Evolutionary conservation across 2,113 vertebrate species (phyloP), one percentile per base, ranked within the genome.

Genomic region (Sebastes fasciatus): DNA sequence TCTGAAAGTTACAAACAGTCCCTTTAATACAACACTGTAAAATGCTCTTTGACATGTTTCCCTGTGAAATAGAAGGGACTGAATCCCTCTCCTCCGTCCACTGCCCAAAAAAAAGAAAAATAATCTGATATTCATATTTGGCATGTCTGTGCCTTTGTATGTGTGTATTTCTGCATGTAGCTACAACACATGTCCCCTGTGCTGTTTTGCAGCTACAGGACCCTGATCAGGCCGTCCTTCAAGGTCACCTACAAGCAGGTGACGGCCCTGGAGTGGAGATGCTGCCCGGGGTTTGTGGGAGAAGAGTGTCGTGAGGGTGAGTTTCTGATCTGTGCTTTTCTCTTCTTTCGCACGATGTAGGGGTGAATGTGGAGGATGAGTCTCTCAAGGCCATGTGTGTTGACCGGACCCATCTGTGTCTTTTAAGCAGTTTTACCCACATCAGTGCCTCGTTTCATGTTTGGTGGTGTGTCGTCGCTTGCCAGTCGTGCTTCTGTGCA

Each of bases 251-350:
- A 98, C 90, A 96, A 97, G 84, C 97, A 97, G 0, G 96, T 97
- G 88, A 98, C 96, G 0, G 94, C 95, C 0, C 94, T 98, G 91
- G 97, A 98, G 92, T 99, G 97, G 98, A 95, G 95, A 60, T 99
- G 97, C 94, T 99, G 98, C 65, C 97, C 97, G 17, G 97, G 97
- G 26, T 98, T 97, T 83, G 95, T 95, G 0, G 97, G 98, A 87
- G 95, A 94, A 82, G 96, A 97, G 93, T 99, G 98, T 72, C 96
- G 97, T 0, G 95, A 97, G 86, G 97, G 97, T 98, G 71, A 96
- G 96, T 93, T 54, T 54, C 2, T 57, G 5, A 46, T 45, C 4
- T 19, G 4, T 40, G 6, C 3, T 10, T 54, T 45, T n/a, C 45
- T 17, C 7, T 49, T 63, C 42, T 54, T 60, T 72, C n/a, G 23